Base-by-base conservation (phyloP, 2,113 vertebrate species). In the Cricetomys ansorgei region DNA sequence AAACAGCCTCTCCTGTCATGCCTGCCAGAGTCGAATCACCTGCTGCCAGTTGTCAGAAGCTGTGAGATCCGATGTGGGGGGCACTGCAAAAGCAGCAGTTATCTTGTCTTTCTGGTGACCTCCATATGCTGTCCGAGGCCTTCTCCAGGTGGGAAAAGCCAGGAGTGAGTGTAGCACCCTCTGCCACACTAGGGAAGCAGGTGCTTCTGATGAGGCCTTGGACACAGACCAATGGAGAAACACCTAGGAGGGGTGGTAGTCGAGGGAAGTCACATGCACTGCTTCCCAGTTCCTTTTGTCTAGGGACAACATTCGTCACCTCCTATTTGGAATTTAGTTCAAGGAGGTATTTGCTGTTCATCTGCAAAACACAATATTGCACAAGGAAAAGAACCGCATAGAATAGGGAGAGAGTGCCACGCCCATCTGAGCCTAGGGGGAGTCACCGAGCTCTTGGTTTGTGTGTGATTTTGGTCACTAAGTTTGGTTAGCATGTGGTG, bases 1-100 rank as follows among this genome's bases (percentile, higher is more conserved):
- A 25, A 4, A 17, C 0, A 0, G 12, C 7, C 48, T 43, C 43
- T n/a, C 40, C 77, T 1, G 9, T 2, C 7, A 7, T 21, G 4
- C 45, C 12, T 19, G 5, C 17, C 1, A 12, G 69, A 64, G 21
- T 43, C 0, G 4, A 53, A 11, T 45, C 57, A 29, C 13, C 40
- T 62, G 62, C 31, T 86, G 72, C 34, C 40, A n/a, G 70, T 23
- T 0, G 11, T 21, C 7, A 3, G 48, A 55, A n/a, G 23, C 88
- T 29, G 27, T 48, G 57, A 94, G 70, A 77, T 27, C 59, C 7
- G 1, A 16, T n/a, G n/a, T n/a, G 40, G 19, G n/a, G 70, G 12
- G 7, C 4, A 23, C 37, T 12, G 88, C 21, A 84, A 77, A 34
- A 16, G 55, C 40, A 50, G 48, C 48, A 7, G 67, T 27, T 17